Percentiles rank a stretch among this genome's conserved stretches.
Conservation (phyloP, 2,888 invertebrate genomes). For the Pinctada fucata region DNA sequence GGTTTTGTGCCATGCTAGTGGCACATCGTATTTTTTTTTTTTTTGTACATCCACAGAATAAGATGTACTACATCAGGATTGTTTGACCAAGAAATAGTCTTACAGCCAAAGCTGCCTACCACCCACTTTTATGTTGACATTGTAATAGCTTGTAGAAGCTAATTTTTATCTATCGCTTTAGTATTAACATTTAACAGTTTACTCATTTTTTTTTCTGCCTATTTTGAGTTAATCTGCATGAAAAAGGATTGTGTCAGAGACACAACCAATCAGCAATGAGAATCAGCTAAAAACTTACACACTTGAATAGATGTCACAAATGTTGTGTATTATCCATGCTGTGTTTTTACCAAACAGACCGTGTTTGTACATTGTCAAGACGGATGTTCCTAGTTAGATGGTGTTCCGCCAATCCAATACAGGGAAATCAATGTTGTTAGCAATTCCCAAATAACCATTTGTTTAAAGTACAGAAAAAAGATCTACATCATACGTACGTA, state of each 20-base stretch:
- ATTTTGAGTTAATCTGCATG: conserved; percentile 46
- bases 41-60: background rate
- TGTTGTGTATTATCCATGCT: background rate
- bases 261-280: background rate
- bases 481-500: too few relatives aligned
- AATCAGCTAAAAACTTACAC: conserved; percentile 5
- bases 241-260: conserved; percentile 6
- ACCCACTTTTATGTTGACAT: conserved; percentile 35
- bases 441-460: background rate
- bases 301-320: background rate
- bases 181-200: conserved; percentile 47
- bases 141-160: conserved; percentile 47
- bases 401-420: background rate
- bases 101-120: conserved; percentile 52
- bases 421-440: background rate
- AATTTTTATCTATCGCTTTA: conserved; percentile 45
- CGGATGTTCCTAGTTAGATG: background rate
- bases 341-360: background rate
- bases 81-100: conserved; percentile 61
- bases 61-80: conserved; percentile 55
- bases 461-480: too few relatives aligned
- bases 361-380: background rate
- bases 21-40: conserved; percentile 11
- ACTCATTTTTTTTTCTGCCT: conserved; percentile 42
- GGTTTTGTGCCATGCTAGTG: conserved; percentile 15